Conservation (phyloP, 2,797 vertebrate species). For the Syncerus caffer region DNA sequence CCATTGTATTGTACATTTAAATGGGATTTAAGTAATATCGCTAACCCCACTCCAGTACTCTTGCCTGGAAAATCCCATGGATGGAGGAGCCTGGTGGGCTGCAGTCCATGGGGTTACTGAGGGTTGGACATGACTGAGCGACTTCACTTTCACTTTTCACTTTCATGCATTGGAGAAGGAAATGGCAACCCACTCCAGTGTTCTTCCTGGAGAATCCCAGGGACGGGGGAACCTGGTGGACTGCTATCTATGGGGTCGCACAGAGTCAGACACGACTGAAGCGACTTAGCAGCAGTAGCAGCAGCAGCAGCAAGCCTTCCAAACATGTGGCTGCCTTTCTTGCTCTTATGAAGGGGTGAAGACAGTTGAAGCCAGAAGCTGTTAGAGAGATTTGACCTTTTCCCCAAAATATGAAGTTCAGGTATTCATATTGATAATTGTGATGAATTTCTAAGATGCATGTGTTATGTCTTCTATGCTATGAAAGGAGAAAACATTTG, state of each 20-base stretch:
- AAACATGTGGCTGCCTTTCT: slow-evolving; percentile 52
- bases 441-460: slow-evolving; percentile 65
- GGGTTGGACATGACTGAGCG: no score
- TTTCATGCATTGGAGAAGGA: no score
- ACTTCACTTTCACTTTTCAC: no score
- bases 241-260: no score
- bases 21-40: slow-evolving; percentile 66
- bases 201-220: no score
- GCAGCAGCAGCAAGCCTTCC: neutral
- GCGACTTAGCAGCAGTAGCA: no score
- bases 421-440: slow-evolving; percentile 67
- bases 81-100: no score
- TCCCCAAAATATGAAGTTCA: slow-evolving; percentile 39
- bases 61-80: no score
- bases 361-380: slow-evolving; percentile 62
- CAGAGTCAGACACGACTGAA: no score
- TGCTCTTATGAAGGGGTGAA: neutral
- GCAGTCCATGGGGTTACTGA: no score
- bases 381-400: slow-evolving; percentile 43
- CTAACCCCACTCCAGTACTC: neutral
- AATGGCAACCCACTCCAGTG: no score
- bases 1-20: slow-evolving; percentile 40
- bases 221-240: no score
- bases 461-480: neutral
- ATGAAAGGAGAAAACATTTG: slow-evolving; percentile 20